Evolutionary conservation across 92 coral and sea anemone genomes (phyloP), one percentile per base, ranked within the genome.

Genomic region (Epizoanthus scotinus): DNA sequence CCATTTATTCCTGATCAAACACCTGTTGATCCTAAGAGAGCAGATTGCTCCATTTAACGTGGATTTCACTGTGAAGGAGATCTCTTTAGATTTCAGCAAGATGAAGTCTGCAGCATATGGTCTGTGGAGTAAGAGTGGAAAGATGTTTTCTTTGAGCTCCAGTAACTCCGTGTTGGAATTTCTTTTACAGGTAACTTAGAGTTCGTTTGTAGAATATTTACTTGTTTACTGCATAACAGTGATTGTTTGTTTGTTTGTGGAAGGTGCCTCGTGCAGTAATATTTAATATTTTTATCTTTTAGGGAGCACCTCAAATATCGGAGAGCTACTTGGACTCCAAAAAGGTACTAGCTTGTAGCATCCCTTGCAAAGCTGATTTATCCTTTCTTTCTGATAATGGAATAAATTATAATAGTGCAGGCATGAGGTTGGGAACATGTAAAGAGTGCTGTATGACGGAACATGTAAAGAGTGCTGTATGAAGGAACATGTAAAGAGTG

Each of bases 11-110:
- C 77, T 96, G 22, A 96, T 96, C 79, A 96, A 96, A 63, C 99
- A 96, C 73, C 84, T 96, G 3, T 88, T 96, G 85, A 96, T 96
- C 65, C 90, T 96, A 61, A 86, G 99, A 70, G 99, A 96, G 86
- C 99, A 96, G 89, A 96, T 96, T 38, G 99, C 99, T 31, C 98
- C 99, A 20, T 96, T 96, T 86, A 98, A 96, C 67, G 99, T 96
- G 24, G 99, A 96, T 80, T 96, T 96, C 66, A 95, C 98, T 17
- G 97, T 96, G 64, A 94, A 94, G 59, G 99, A 96, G 81, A 91
- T 96, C 84, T 91, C 98, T 15, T 91, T 96, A 49, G 99, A 96
- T 83, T 96, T 96, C 87, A 96, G 99, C 67, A 96, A 96, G 68
- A 96, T 96, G 94, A 91, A 67, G 77, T 77, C 98, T 0, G 99